Percentiles rank a stretch among this genome's conserved stretches.
These are phyloP conservation scores for Cataglyphis albicans DNA, from an alignment of 2,888 invertebrate species.

Conservation along the genomic window DNA sequence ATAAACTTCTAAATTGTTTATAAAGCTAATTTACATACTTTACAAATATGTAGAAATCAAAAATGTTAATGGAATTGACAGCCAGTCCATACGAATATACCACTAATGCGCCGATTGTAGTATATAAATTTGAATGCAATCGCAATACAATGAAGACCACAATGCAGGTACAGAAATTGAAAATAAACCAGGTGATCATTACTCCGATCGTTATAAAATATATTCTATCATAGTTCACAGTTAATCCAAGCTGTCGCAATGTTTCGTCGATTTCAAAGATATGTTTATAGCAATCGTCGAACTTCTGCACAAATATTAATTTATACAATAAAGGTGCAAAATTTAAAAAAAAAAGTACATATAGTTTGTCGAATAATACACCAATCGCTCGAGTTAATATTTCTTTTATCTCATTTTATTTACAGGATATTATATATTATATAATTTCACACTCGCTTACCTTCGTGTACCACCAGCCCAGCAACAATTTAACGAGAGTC, in stretches of 20 bases:
- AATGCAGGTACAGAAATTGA: not conserved
- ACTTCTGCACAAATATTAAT: slow-evolving; percentile 3
- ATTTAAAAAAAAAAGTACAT: too few relatives aligned
- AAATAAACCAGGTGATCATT: not conserved
- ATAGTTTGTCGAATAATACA: not conserved
- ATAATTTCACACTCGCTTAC: not conserved
- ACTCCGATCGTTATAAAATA: slow-evolving; percentile 8
- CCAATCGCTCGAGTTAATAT: not conserved
- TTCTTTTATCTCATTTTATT: not conserved
- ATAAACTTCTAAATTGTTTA: not conserved
- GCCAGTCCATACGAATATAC: not conserved
- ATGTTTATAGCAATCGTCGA: not conserved
- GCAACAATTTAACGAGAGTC: not conserved
- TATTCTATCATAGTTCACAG: slow-evolving; percentile 31
- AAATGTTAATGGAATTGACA: not conserved
- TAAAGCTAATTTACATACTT: slow-evolving; percentile 39
- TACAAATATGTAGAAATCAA: slow-evolving; percentile 43
- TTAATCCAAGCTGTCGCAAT: slow-evolving; percentile 53
- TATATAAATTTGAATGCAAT: not conserved
- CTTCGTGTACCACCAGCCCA: slow-evolving; percentile 17
- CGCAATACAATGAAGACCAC: not conserved
- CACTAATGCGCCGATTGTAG: accelerated
- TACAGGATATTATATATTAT: not conserved
- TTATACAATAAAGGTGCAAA: not conserved
- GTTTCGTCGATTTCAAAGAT: slow-evolving; percentile 51